Evolutionary conservation across 1,140 invertebrate species (phyloP).

Genomic region (Drosophila repleta): DNA sequence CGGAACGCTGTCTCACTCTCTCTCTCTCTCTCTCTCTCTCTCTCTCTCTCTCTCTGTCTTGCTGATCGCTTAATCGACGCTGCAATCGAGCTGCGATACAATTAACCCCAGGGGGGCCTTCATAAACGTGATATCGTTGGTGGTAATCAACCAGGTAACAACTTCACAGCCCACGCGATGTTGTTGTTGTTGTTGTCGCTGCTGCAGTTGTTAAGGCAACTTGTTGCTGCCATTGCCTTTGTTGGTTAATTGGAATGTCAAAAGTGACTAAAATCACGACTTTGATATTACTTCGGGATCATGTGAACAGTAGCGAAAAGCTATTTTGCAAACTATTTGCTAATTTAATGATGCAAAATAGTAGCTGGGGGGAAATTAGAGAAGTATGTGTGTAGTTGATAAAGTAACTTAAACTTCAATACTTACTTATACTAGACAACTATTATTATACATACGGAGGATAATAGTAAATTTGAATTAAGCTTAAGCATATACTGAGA

Average conservation of each 20-base stretch:
- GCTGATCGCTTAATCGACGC: constrained; percentile 58
- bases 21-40: background rate
- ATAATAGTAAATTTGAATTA: too few relatives aligned
- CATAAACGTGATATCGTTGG: constrained; percentile 50
- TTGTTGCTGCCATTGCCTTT: constrained; percentile 22
- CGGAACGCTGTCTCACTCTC: background rate
- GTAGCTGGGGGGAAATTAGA: background rate
- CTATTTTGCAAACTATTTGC: background rate
- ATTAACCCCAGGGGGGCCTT: constrained; percentile 58
- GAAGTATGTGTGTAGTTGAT: background rate
- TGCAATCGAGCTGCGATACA: constrained; percentile 49
- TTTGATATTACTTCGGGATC: constrained; percentile 30
- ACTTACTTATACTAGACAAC: too few relatives aligned
- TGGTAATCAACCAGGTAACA: constrained; percentile 45
- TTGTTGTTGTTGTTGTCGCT: constrained; percentile 7
- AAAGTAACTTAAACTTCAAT: background rate
- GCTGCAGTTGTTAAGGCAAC: constrained; percentile 5
- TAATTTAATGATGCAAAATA: constrained; percentile 3
- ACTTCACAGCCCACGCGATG: constrained; percentile 29
- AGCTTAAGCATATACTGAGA: too few relatives aligned
- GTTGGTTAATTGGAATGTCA: constrained; percentile 59
- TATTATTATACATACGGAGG: too few relatives aligned
- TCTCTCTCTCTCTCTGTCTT: background rate
- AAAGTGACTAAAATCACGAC: constrained; percentile 51
- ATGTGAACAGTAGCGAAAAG: constrained; percentile 36